phyloP scores from a whole-genome alignment of 2,797 vertebrate genomes.

The Rhabdomys pumilio region DNA sequence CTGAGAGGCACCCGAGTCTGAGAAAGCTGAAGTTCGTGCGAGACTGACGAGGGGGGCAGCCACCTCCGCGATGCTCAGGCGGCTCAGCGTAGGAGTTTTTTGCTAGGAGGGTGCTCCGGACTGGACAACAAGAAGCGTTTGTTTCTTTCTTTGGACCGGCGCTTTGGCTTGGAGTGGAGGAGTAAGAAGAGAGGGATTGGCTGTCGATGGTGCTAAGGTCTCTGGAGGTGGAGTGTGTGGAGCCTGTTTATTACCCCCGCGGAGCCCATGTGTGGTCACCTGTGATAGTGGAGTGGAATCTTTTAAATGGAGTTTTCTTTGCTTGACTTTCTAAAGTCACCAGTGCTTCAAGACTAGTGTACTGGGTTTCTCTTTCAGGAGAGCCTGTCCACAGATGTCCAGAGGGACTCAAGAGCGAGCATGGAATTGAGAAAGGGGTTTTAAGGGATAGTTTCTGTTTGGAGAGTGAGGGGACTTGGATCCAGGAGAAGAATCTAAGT shows the following conservation, averaged over 20 bases:
- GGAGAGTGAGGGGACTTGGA: background rate
- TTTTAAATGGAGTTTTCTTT: slow-evolving; percentile 60
- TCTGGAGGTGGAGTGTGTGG: slow-evolving; percentile 14
- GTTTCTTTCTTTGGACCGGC: slow-evolving; percentile 36
- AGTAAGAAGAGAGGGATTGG: background rate
- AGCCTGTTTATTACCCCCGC: background rate
- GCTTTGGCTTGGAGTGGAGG: slow-evolving; percentile 12
- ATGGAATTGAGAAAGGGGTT: background rate
- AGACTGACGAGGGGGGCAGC: slow-evolving; percentile 2
- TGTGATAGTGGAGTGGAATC: background rate
- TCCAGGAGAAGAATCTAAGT: background rate
- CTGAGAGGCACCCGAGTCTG: slow-evolving; percentile 29
- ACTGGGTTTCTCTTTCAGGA: slow-evolving; percentile 39
- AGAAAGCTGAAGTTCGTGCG: slow-evolving; percentile 48
- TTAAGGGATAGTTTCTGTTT: slow-evolving; percentile 49
- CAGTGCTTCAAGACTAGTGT: slow-evolving; percentile 40
- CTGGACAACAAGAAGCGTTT: slow-evolving; percentile 54
- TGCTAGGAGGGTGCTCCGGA: background rate
- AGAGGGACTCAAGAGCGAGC: background rate
- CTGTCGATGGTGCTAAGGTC: background rate
- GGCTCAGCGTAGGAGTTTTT: background rate
- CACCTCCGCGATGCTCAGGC: background rate
- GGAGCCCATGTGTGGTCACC: background rate
- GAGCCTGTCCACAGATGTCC: background rate
- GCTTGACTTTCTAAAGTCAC: background rate